A percentile compares a stretch with the other conserved stretches of the same genome.
phyloP scores from a whole-genome alignment of 2,888 invertebrate genomes.

The Colostygia pectinataria region DNA sequence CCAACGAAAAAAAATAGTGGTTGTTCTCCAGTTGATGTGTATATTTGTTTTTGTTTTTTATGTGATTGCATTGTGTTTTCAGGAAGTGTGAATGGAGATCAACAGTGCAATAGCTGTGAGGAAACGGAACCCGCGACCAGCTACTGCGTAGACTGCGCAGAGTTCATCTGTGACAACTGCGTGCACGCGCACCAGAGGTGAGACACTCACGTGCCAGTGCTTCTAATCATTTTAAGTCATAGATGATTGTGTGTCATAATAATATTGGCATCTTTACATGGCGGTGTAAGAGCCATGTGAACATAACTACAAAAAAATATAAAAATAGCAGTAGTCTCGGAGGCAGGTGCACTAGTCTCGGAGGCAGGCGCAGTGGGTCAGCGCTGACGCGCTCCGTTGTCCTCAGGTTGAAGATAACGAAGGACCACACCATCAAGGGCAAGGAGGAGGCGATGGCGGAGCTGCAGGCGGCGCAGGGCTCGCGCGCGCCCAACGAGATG shows the following conservation, averaged over 20 bases:
- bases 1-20: no score
- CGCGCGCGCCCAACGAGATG: constrained; percentile 84
- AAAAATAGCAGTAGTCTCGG: no score
- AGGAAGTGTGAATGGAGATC: constrained; percentile 65
- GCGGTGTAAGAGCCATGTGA: no score
- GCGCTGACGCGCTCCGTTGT: not conserved
- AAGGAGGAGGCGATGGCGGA: constrained; percentile 90
- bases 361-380: no score
- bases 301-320: no score
- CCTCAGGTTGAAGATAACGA: constrained; percentile 91
- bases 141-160: constrained; percentile 95
- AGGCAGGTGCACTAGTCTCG: no score
- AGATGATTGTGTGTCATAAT: no score
- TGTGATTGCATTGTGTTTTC: constrained; percentile 38
- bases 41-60: no score
- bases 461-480: constrained; percentile 74
- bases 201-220: not conserved
- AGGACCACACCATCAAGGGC: constrained; percentile 95
- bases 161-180: constrained; percentile 96
- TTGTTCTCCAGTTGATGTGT: no score
- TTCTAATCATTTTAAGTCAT: not conserved
- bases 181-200: constrained; percentile 94
- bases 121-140: constrained; percentile 92
- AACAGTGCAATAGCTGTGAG: constrained; percentile 92
- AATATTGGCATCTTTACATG: no score